These are phyloP conservation scores for Buphagus erythrorhynchus DNA, from an alignment of 2,797 vertebrate species.

Conservation along the genomic window DNA sequence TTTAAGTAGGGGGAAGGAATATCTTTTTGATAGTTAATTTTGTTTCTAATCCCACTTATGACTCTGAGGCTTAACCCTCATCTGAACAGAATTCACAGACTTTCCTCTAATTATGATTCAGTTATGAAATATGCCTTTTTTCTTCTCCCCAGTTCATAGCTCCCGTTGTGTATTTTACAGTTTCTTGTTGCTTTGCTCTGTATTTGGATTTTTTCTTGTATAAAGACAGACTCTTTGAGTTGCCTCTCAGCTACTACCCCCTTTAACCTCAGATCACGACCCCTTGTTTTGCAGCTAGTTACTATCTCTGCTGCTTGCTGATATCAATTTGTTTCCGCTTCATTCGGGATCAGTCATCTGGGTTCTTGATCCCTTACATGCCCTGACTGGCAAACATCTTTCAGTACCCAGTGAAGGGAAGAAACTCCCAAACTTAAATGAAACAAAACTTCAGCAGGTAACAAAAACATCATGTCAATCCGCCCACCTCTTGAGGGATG, in stretches of 20 bases:
- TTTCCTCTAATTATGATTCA: not conserved
- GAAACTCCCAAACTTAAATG: not conserved
- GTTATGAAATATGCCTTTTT: not conserved
- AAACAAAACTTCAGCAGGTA: not conserved
- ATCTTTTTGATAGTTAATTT: not conserved
- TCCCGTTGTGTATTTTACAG: not conserved
- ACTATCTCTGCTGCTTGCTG: slow-evolving; percentile 1
- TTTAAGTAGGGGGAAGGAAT: not conserved
- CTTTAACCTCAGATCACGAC: slow-evolving; percentile 28
- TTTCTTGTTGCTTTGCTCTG: not conserved
- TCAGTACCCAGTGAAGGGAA: not conserved
- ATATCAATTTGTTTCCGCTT: slow-evolving; percentile 11
- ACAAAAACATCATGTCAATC: not conserved
- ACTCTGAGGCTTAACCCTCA: not conserved
- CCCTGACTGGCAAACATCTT: not conserved
- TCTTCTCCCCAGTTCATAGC: not conserved
- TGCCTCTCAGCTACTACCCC: not conserved
- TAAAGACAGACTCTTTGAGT: not conserved
- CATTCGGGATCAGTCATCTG: not conserved
- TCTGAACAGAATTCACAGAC: not conserved
- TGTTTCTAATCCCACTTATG: not conserved
- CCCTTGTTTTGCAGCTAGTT: slow-evolving; percentile 20
- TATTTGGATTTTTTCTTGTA: not conserved
- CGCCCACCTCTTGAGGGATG: not conserved
- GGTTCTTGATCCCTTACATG: not conserved